Evolutionary conservation across 1,140 invertebrate genomes (phyloP), one percentile per base, ranked within the genome.

Genomic region (Plodia interpunctella): DNA sequence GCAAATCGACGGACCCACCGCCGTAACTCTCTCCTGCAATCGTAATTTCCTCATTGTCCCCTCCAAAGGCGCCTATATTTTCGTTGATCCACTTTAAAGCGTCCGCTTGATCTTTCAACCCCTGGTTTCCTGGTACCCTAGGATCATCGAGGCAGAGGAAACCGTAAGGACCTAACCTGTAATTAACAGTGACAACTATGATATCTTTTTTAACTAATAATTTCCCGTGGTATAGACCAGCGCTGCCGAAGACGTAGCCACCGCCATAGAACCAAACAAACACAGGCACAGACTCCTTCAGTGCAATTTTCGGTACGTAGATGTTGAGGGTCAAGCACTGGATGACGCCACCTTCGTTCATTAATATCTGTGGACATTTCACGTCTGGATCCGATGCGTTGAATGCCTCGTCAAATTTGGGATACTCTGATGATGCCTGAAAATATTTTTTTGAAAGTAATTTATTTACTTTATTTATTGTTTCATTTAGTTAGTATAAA

Each of bases 191-290:
- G 0, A 93, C 91, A 0, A 93, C 77, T 11, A 94, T 87, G 1
- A 94, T 81, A 54, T 91, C 84, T 0, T 91, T 83, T 57, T 90
- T 78, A 11, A 90, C 66, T 9, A 93, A 87, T 67, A 92, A 87
- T 64, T 91, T 87, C 8, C 90, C 88, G 2, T 83, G 60, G n/a
- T 85, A 69, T 9, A 65, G 65, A 8, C 60, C 66, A 38, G 69
- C 76, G 4, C 69, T 91, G 18, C 90, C 91, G 0, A 79, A 59
- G 5, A 83, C 69, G 68, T 94, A 94, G 17, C 84, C 92, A 17
- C 95, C 94, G 8, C 94, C 94, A 73, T 94, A 93, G 30, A 96
- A 92, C 81, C 90, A 95, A 1, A 95, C 91, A 80, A 95, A 91
- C 0, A 95, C 93, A 0, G 94, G 92, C 6, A 74, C n/a, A n/a